Percentiles rank a stretch among this genome's conserved stretches.
Conservation (phyloP, 2,797 vertebrate genomes). For the Tinamus major region DNA sequence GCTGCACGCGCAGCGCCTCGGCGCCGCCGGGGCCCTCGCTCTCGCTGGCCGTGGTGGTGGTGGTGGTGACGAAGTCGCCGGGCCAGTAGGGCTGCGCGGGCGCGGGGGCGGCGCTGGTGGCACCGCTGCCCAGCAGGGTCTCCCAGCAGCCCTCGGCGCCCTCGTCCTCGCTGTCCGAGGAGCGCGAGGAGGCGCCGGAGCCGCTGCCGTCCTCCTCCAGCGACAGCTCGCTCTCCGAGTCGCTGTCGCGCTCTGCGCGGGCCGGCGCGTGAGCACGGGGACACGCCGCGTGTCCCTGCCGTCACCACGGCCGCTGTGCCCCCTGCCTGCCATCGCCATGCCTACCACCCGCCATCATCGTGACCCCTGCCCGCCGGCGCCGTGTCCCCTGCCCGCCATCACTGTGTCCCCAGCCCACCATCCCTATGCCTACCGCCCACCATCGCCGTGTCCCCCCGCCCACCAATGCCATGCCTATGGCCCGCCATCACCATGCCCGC, state of each 20-base stretch:
- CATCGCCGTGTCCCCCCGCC: too few species aligned
- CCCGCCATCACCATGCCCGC: too few species aligned
- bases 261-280: too few species aligned
- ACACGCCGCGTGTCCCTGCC: too few species aligned
- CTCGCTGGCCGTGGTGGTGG: slow-evolving; percentile 64
- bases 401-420: too few species aligned
- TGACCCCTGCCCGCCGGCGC: too few species aligned
- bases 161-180: slow-evolving; percentile 93
- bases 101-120: background rate
- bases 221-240: slow-evolving; percentile 95
- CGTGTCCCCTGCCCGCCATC: too few species aligned
- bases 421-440: too few species aligned
- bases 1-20: slow-evolving; percentile 74
- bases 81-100: slow-evolving; percentile 71
- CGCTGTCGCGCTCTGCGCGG: slow-evolving; percentile 80
- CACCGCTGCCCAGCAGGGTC: slow-evolving; percentile 82
- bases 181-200: slow-evolving; percentile 92
- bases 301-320: too few species aligned
- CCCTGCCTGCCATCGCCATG: too few species aligned
- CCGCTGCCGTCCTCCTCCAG: slow-evolving; percentile 92
- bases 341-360: slow-evolving; percentile 83
- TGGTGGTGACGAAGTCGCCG: slow-evolving; percentile 74
- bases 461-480: too few species aligned
- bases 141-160: slow-evolving; percentile 88
- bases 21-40: slow-evolving; percentile 62